Evolutionary conservation across 2,113 vertebrate species (phyloP).

Genomic region (Macroglossus sobrinus): DNA sequence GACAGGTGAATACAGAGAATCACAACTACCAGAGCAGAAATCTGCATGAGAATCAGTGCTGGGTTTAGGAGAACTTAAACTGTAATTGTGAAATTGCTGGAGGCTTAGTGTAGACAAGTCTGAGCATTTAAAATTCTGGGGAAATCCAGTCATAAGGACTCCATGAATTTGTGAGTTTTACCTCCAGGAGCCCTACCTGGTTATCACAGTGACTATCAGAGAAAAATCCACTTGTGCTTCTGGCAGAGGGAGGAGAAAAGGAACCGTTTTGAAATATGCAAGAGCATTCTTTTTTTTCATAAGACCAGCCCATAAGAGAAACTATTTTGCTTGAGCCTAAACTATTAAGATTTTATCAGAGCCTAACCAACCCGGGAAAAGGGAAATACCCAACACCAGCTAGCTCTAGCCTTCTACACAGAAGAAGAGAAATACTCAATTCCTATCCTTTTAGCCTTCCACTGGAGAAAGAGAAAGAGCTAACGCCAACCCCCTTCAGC

Average conservation of each 20-base stretch:
- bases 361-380: too few relatives aligned
- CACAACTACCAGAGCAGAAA: not conserved
- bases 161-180: not conserved
- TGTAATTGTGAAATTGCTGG: not conserved
- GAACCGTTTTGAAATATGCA: not conserved
- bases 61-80: not conserved
- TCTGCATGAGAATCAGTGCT: not conserved
- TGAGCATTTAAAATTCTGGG: not conserved
- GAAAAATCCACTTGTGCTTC: not conserved
- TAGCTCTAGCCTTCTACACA: too few relatives aligned
- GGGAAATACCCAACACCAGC: too few relatives aligned
- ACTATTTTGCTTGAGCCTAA: not conserved
- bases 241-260: not conserved
- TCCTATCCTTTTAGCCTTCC: not conserved
- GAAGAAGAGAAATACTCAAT: not conserved
- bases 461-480: not conserved
- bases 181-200: not conserved
- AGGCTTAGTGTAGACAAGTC: not conserved
- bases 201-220: not conserved
- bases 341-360: not conserved
- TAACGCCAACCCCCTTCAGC: not conserved
- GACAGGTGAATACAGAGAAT: not conserved
- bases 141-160: not conserved
- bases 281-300: not conserved
- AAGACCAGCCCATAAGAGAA: not conserved